Conservation (phyloP, 2,113 vertebrate genomes). For the Varanus komodoensis region DNA sequence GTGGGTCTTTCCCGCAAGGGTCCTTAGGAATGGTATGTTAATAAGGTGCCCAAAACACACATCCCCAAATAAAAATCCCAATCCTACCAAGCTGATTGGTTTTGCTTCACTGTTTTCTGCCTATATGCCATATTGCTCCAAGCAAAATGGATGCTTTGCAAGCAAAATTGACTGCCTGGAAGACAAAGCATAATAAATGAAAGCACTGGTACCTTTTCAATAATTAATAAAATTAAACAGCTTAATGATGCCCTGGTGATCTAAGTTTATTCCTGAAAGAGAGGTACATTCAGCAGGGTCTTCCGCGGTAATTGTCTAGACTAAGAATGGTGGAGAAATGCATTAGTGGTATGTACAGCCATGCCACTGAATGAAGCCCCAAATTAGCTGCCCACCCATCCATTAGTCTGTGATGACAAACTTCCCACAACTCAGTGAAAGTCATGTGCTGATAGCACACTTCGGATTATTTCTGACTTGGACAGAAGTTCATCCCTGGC, state of each 20-base stretch:
- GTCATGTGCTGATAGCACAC: neutral
- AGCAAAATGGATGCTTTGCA: slow-evolving; percentile 41
- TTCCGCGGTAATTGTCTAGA: slow-evolving; percentile 16
- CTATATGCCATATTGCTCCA: slow-evolving; percentile 40
- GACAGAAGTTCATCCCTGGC: slow-evolving; percentile 10
- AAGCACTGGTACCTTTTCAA: slow-evolving; percentile 51
- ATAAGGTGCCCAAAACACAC: too few relatives aligned
- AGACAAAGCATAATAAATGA: slow-evolving; percentile 43
- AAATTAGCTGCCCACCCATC: neutral
- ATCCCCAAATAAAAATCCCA: too few relatives aligned
- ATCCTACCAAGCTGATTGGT: neutral
- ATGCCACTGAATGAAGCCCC: accelerated
- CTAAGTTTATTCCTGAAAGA: slow-evolving; percentile 20
- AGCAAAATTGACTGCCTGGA: slow-evolving; percentile 40
- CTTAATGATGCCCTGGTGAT: slow-evolving; percentile 24
- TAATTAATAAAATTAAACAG: slow-evolving; percentile 54
- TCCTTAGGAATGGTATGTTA: neutral
- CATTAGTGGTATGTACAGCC: accelerated
- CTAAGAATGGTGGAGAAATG: slow-evolving; percentile 2
- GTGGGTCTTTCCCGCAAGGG: neutral
- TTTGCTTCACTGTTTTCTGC: slow-evolving; percentile 43
- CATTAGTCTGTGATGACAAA: neutral
- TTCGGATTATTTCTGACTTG: neutral
- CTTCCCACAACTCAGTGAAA: neutral
- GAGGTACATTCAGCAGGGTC: neutral